Conservation (phyloP, 2,113 vertebrate species). For the Chiloscyllium plagiosum region DNA sequence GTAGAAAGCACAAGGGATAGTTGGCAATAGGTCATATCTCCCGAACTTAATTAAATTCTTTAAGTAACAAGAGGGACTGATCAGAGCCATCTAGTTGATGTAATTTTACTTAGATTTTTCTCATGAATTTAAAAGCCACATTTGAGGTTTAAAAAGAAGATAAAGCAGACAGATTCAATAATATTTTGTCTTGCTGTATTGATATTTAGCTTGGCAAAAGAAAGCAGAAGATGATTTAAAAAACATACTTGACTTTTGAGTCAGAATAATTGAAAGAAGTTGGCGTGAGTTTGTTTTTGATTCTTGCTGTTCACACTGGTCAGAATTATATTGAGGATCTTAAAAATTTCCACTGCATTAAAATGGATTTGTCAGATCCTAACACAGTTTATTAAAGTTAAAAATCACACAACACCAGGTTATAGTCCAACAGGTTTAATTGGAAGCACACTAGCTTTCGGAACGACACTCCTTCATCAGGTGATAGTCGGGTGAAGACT, state of each 20-base stretch:
- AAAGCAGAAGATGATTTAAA: not conserved
- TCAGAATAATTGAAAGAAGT: not conserved
- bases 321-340: not conserved
- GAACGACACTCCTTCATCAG: too few relatives aligned
- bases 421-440: too few relatives aligned
- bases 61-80: not conserved
- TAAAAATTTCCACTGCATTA: not conserved
- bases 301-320: not conserved
- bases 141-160: conserved; percentile 9
- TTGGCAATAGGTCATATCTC: not conserved
- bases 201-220: not conserved
- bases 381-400: not conserved
- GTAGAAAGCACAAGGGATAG: not conserved
- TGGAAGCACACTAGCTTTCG: too few relatives aligned
- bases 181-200: not conserved
- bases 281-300: not conserved
- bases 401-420: too few relatives aligned
- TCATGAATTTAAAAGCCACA: not conserved
- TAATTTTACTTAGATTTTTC: not conserved
- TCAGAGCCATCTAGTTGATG: not conserved
- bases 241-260: not conserved
- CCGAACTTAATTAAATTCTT: not conserved
- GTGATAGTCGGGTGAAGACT: too few relatives aligned
- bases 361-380: not conserved
- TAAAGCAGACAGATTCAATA: not conserved